Percentiles rank a stretch among this genome's conserved stretches.
Conservation (phyloP, 23 tunicate species). For the Clavelina lepadiformis region DNA sequence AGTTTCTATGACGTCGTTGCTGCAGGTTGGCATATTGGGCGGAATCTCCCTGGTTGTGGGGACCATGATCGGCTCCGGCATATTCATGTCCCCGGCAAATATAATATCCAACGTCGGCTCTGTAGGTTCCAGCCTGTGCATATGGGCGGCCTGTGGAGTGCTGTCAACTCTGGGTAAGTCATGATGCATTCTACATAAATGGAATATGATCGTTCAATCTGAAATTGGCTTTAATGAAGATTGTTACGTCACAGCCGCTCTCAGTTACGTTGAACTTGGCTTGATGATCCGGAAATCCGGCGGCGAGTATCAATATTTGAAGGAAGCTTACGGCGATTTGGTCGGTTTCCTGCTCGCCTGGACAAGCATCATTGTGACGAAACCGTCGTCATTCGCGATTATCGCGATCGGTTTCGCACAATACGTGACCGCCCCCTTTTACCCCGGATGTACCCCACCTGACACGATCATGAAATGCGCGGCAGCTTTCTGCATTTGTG, state of each 20-base stretch:
- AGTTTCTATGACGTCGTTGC: not conserved
- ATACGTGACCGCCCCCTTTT: constrained; percentile 92
- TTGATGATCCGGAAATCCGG: constrained; percentile 84
- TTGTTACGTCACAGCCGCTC: constrained; percentile 66
- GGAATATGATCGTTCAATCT: too few species aligned
- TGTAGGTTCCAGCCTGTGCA: constrained; percentile 68
- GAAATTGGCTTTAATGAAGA: too few species aligned
- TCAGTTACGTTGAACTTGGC: constrained; percentile 88
- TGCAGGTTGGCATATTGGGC: constrained; percentile 64
- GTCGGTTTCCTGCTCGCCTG: constrained; percentile 85
- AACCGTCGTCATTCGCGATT: constrained; percentile 92
- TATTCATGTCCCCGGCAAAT: constrained; percentile 72
- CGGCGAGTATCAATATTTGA: constrained; percentile 83
- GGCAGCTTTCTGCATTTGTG: constrained; percentile 84
- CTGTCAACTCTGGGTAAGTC: constrained; percentile 64
- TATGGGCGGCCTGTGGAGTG: constrained; percentile 79
- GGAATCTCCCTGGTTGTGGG: constrained; percentile 86
- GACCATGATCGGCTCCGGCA: constrained; percentile 95
- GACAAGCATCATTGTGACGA: constrained; percentile 79
- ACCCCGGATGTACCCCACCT: constrained; percentile 88
- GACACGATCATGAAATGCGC: constrained; percentile 69
- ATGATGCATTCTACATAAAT: too few species aligned
- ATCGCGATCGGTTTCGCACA: constrained; percentile 88
- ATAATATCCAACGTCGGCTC: constrained; percentile 50
- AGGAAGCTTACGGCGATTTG: constrained; percentile 73